These are phyloP conservation scores for Prionchulus punctatus DNA, from an alignment of 2,888 invertebrate species.

Conservation along the genomic window DNA sequence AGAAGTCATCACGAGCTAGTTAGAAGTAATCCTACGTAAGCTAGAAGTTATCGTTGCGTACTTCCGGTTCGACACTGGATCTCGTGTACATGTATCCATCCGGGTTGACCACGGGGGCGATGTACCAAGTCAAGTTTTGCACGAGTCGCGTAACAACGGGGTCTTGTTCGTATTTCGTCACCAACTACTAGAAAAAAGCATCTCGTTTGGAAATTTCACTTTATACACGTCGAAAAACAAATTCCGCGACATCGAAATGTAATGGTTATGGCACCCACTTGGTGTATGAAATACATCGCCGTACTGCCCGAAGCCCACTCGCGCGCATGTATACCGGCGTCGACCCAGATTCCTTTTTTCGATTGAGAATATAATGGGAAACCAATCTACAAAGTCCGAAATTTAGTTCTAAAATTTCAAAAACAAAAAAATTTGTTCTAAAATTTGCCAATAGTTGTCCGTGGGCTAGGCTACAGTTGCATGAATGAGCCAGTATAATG, in stretches of 20 bases:
- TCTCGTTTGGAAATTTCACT: too few relatives aligned
- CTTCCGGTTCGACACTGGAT: slow-evolving; percentile 22
- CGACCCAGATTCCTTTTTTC: slow-evolving; percentile 29
- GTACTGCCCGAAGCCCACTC: slow-evolving; percentile 31
- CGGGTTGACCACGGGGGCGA: slow-evolving; percentile 18
- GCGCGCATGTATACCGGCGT: slow-evolving; percentile 24
- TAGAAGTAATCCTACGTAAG: too few relatives aligned
- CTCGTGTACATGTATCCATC: slow-evolving; percentile 29
- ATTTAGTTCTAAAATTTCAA: too few relatives aligned
- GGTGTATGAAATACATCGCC: slow-evolving; percentile 29
- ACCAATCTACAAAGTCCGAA: not conserved
- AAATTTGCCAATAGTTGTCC: too few relatives aligned
- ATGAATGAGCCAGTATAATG: too few relatives aligned
- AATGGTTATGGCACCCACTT: slow-evolving; percentile 14
- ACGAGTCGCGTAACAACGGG: not conserved
- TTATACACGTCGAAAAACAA: too few relatives aligned
- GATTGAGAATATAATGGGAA: not conserved
- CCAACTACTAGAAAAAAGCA: slow-evolving; percentile 5
- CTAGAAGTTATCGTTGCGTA: slow-evolving; percentile 7
- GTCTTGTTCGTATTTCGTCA: slow-evolving; percentile 3
- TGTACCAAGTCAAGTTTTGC: slow-evolving; percentile 10
- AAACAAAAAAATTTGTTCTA: too few relatives aligned
- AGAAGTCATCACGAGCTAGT: too few relatives aligned
- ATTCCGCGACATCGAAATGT: not conserved
- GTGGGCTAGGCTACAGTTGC: too few relatives aligned